Percentiles rank a stretch among this genome's conserved stretches.
Conservation (phyloP, 2,113 vertebrate species). For the Sporophila hypoxantha region DNA sequence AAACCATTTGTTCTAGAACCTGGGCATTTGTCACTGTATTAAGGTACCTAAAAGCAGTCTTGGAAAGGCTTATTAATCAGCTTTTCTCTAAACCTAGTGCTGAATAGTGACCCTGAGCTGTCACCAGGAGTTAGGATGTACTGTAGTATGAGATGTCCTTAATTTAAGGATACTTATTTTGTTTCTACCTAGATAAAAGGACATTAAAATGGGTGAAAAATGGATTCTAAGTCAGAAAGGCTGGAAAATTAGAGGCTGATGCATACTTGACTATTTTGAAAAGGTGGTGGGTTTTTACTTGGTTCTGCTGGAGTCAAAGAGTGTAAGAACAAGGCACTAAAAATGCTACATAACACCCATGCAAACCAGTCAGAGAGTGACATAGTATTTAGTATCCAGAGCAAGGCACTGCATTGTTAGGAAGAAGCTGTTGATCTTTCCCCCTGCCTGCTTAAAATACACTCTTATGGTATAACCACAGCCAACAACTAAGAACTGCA, state of each 20-base stretch:
- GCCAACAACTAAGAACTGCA: background rate
- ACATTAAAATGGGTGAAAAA: background rate
- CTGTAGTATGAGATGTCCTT: background rate
- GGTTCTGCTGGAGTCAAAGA: background rate
- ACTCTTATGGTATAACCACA: background rate
- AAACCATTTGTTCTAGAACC: background rate
- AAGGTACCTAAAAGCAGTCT: background rate
- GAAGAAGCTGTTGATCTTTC: background rate
- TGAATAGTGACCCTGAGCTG: conserved; percentile 21
- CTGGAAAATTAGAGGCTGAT: background rate
- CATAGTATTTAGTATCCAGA: background rate
- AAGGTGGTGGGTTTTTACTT: background rate
- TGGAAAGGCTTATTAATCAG: conserved; percentile 2
- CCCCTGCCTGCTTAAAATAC: background rate
- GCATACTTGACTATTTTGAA: background rate
- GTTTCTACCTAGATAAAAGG: background rate
- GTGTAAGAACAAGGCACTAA: background rate
- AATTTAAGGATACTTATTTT: background rate
- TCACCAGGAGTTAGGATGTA: background rate
- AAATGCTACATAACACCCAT: background rate
- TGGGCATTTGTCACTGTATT: background rate
- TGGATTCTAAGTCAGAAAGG: background rate
- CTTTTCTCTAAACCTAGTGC: background rate
- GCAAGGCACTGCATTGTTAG: background rate
- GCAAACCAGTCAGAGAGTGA: background rate